Conservation (phyloP, 2,797 vertebrate genomes). For the Alauda arvensis region DNA sequence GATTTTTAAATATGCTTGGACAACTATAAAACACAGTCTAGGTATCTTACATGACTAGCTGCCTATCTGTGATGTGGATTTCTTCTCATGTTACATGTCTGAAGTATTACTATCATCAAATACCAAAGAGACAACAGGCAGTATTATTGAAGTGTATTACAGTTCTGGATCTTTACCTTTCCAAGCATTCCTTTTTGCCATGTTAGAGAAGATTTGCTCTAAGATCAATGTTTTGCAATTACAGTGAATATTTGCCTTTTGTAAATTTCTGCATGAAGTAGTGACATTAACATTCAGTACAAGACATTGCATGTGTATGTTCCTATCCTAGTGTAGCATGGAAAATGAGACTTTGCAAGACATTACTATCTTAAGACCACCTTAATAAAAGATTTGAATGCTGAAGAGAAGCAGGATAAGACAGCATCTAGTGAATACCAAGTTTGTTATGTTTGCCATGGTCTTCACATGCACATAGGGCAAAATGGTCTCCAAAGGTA, state of each 20-base stretch:
- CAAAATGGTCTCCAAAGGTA: conserved; percentile 74
- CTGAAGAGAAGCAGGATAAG: not conserved
- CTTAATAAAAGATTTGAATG: not conserved
- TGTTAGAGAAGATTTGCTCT: not conserved
- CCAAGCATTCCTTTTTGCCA: not conserved
- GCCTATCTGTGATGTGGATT: not conserved
- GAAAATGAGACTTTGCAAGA: not conserved
- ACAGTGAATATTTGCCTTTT: not conserved
- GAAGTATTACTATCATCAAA: not conserved
- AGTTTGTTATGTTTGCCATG: conserved; percentile 26
- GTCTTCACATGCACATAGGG: conserved; percentile 64
- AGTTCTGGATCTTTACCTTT: not conserved
- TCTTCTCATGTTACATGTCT: fast-evolving
- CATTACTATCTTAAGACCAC: not conserved
- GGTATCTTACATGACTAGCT: not conserved
- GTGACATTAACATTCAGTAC: not conserved
- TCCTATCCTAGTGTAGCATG: not conserved
- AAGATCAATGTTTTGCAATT: not conserved
- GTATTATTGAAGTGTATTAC: not conserved
- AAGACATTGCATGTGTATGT: fast-evolving
- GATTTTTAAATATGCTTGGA: not conserved
- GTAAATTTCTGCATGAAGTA: not conserved
- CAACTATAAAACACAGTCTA: not conserved
- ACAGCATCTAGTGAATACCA: fast-evolving
- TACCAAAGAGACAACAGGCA: not conserved